phyloP scores from a whole-genome alignment of 2,888 invertebrate genomes.

The Mythimna impura region DNA sequence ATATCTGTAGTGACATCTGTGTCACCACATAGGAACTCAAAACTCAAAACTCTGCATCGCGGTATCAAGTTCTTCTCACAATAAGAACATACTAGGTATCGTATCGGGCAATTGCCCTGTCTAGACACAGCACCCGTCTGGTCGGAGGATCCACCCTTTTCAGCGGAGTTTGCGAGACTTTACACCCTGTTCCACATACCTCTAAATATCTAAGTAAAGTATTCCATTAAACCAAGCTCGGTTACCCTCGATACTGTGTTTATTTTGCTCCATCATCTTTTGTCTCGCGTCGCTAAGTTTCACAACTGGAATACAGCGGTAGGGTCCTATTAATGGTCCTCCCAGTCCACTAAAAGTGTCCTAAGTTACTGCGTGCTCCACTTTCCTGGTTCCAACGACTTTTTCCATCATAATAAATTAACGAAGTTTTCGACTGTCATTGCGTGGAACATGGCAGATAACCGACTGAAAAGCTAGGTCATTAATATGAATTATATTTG shows the following conservation, averaged over 20 bases:
- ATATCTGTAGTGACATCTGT: no score
- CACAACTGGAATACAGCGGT: constrained; percentile 12
- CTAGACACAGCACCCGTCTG: no score
- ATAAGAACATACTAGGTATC: no score
- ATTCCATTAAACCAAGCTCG: not conserved
- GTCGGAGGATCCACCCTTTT: no score
- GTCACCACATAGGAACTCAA: no score
- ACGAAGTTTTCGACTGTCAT: constrained; percentile 56
- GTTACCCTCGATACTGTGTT: constrained; percentile 1
- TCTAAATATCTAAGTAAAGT: no score
- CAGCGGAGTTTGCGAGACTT: not conserved
- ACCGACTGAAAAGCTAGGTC: constrained; percentile 32
- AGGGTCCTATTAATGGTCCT: constrained; percentile 29
- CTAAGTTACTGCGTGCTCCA: constrained; percentile 37
- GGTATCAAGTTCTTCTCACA: no score
- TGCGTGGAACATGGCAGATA: constrained; percentile 44
- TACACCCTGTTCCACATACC: no score
- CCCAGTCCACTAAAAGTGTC: constrained; percentile 41
- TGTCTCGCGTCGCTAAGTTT: constrained; percentile 21
- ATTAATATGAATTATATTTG: constrained; percentile 55
- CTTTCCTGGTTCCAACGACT: constrained; percentile 51
- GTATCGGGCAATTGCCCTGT: no score
- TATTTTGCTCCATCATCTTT: constrained; percentile 12
- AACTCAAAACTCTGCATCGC: no score
- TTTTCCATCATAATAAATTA: constrained; percentile 65